Conservation (phyloP, 2,888 invertebrate genomes). For the Gortyna flavago region DNA sequence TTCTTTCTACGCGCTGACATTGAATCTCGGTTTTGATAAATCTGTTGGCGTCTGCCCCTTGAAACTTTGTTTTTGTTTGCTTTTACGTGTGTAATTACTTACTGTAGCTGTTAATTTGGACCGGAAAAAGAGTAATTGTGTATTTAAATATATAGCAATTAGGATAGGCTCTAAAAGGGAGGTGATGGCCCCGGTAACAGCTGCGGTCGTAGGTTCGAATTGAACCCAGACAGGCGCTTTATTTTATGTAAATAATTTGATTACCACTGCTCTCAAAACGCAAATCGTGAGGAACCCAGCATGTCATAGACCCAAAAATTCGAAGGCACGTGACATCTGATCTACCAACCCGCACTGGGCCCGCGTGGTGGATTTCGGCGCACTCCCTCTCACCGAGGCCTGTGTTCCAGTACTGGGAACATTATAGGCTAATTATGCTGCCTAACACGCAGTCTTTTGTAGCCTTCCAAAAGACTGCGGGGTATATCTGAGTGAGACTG, state of each 20-base stretch:
- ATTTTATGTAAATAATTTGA: too few relatives aligned
- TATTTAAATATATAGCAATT: constrained; percentile 16
- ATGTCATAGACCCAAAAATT: background rate
- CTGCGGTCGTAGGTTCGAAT: too few relatives aligned
- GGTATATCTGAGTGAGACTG: background rate
- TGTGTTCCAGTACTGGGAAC: too few relatives aligned
- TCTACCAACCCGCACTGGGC: too few relatives aligned
- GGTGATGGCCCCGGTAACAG: too few relatives aligned
- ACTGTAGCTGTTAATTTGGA: background rate
- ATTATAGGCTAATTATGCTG: background rate
- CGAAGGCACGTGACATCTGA: too few relatives aligned
- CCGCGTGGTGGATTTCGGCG: background rate
- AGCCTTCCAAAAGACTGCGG: background rate
- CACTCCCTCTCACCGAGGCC: background rate
- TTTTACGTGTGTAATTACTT: constrained; percentile 10
- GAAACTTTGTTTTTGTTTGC: constrained; percentile 32
- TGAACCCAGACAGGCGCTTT: too few relatives aligned
- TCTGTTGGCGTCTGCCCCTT: constrained; percentile 27
- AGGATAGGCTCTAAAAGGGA: background rate
- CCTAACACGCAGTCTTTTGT: too few relatives aligned
- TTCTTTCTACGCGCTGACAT: constrained; percentile 66
- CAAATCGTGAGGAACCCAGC: background rate
- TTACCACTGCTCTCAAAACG: too few relatives aligned
- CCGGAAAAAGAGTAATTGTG: background rate
- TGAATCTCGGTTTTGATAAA: constrained; percentile 60